Percentiles rank a stretch among this genome's conserved stretches.
These are phyloP conservation scores for Conus ventricosus DNA, from an alignment of 1,140 invertebrate genomes.

Conservation along the genomic window DNA sequence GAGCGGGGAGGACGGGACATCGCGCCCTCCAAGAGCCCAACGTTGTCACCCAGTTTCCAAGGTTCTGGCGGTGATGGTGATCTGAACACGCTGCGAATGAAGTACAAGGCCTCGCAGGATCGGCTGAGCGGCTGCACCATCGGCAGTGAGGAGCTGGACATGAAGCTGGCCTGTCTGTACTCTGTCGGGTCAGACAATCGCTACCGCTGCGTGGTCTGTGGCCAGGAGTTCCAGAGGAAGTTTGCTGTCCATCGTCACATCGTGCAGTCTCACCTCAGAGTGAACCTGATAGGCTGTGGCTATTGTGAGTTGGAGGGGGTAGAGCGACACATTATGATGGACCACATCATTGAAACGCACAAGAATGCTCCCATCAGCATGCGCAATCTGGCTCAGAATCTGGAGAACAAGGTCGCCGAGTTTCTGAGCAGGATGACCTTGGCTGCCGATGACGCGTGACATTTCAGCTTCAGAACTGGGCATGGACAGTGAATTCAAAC, in stretches of 20 bases:
- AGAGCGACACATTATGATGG: conserved; percentile 49
- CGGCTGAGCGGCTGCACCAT: conserved; percentile 29
- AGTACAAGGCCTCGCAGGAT: conserved; percentile 22
- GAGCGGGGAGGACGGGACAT: conserved; percentile 2
- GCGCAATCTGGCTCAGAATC: conserved; percentile 31
- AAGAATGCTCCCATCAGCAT: conserved; percentile 38
- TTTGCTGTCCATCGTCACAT: conserved; percentile 54
- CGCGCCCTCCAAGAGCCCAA: not conserved
- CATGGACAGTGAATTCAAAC: conserved; percentile 33
- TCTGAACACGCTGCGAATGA: conserved; percentile 1
- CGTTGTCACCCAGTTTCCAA: not conserved
- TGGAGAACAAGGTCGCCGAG: conserved; percentile 39
- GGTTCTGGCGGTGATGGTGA: not conserved
- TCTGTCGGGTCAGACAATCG: conserved; percentile 16
- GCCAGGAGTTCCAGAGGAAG: conserved; percentile 45
- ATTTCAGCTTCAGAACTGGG: not conserved
- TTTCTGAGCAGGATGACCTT: conserved; percentile 38
- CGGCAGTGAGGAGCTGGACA: conserved; percentile 48
- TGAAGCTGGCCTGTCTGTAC: conserved; percentile 48
- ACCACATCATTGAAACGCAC: conserved; percentile 50
- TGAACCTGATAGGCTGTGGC: conserved; percentile 41
- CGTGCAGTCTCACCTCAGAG: conserved; percentile 45
- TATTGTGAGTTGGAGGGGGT: conserved; percentile 50
- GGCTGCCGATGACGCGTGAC: conserved; percentile 23
- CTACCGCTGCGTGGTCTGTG: conserved; percentile 46